A percentile compares a stretch with the other conserved stretches of the same genome.
phyloP scores from a whole-genome alignment of 2,113 vertebrate genomes.

The Dasypus novemcinctus region DNA sequence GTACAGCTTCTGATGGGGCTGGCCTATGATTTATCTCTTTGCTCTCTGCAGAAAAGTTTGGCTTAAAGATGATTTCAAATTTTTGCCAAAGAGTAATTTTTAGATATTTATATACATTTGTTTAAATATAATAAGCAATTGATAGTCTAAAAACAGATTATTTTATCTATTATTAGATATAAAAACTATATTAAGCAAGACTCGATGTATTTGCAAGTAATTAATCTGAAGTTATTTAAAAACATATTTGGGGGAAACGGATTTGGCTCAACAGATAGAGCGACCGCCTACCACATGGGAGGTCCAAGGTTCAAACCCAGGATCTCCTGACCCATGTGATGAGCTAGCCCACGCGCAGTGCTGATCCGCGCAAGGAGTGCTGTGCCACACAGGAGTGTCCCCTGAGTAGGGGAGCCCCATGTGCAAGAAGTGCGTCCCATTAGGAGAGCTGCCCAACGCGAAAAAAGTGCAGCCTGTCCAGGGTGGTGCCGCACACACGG shows the following conservation, averaged over 20 bases:
- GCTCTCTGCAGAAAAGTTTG: background rate
- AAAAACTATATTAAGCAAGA: background rate
- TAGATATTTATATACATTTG: background rate
- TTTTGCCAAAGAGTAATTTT: background rate
- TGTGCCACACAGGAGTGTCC: too few species aligned
- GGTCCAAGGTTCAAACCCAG: too few species aligned
- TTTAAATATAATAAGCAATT: background rate
- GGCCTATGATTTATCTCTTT: background rate
- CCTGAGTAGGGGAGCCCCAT: too few species aligned
- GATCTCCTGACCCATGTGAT: too few species aligned
- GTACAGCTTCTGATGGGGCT: background rate
- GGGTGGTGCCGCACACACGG: too few species aligned
- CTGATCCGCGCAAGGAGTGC: too few species aligned
- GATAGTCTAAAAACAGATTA: background rate
- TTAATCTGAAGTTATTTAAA: conserved; percentile 12
- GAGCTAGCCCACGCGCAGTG: too few species aligned
- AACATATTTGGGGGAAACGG: background rate
- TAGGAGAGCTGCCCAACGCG: too few species aligned
- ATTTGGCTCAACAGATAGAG: too few species aligned
- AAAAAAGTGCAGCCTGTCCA: too few species aligned
- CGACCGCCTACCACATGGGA: too few species aligned
- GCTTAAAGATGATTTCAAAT: background rate
- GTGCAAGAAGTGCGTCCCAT: too few species aligned
- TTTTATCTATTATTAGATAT: background rate
- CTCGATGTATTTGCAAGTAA: background rate